Conservation (phyloP, 1,140 invertebrate genomes). For the Radopholus similis region DNA sequence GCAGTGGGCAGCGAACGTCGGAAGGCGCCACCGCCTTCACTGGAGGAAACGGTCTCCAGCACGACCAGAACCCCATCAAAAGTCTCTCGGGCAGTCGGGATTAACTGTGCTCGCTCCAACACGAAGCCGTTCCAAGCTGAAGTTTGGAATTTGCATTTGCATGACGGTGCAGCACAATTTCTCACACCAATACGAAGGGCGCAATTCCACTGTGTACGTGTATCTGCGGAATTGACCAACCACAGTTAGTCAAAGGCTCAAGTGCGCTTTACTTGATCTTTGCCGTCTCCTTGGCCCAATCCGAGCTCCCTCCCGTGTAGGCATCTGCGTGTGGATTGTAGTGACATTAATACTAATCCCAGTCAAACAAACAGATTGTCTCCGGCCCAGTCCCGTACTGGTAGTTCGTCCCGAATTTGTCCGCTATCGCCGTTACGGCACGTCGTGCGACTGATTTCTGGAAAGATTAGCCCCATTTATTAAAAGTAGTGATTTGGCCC, state of each 20-base stretch:
- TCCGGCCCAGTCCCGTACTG: slow-evolving; percentile 53
- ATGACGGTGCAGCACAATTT: not conserved
- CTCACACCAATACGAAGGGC: slow-evolving; percentile 46
- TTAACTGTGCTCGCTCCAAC: slow-evolving; percentile 26
- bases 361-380: slow-evolving; percentile 50
- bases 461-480: slow-evolving; percentile 1
- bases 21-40: too few species aligned
- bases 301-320: slow-evolving; percentile 53
- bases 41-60: slow-evolving; percentile 11
- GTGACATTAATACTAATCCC: not conserved
- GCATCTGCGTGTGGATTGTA: slow-evolving; percentile 47
- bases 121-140: slow-evolving; percentile 36
- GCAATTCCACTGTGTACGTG: slow-evolving; percentile 57
- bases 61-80: slow-evolving; percentile 35
- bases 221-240: too few species aligned
- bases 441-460: slow-evolving; percentile 44
- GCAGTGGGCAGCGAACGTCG: too few species aligned
- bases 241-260: too few species aligned
- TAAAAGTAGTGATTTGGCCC: not conserved
- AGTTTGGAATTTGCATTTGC: slow-evolving; percentile 7
- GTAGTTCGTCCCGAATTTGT: slow-evolving; percentile 57
- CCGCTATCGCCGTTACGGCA: slow-evolving; percentile 48
- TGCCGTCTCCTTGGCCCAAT: slow-evolving; percentile 57
- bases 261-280: slow-evolving; percentile 58
- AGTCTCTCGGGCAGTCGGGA: slow-evolving; percentile 30